Conservation (phyloP, 2,113 vertebrate species). For the Oncorhynchus masou region DNA sequence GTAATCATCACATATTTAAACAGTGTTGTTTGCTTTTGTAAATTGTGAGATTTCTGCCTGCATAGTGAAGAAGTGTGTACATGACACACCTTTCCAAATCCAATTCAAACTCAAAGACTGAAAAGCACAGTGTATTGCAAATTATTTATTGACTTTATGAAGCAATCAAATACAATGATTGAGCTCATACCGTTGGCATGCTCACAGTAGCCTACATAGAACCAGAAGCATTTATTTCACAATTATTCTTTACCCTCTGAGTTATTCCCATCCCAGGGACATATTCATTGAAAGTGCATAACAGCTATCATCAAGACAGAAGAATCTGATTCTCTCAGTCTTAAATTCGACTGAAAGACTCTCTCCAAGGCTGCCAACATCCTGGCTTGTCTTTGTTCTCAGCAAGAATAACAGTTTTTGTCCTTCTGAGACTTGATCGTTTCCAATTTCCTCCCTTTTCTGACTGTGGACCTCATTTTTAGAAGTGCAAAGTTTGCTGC, state of each 20-base stretch:
- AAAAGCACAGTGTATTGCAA: neutral
- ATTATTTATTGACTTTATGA: neutral
- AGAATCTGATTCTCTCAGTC: neutral
- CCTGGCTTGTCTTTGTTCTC: constrained; percentile 6
- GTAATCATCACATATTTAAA: neutral
- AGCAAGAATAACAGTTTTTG: constrained; percentile 12
- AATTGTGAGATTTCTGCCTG: neutral
- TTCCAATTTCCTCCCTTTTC: constrained; percentile 37
- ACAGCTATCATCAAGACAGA: neutral
- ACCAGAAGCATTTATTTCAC: constrained; percentile 2
- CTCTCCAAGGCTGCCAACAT: constrained; percentile 11
- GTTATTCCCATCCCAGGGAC: constrained; percentile 1
- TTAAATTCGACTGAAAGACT: neutral
- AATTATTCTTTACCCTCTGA: constrained; percentile 19
- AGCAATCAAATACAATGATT: neutral
- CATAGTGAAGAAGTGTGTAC: neutral
- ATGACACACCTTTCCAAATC: neutral
- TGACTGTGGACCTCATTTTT: constrained; percentile 35
- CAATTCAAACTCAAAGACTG: neutral
- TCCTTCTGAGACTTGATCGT: constrained; percentile 4
- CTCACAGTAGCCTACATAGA: neutral
- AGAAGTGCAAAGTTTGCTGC: constrained; percentile 42
- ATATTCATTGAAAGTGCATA: constrained; percentile 12
- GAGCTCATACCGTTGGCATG: neutral
- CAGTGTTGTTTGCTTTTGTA: neutral